Conservation (phyloP, 2,888 invertebrate genomes). For the Caenorhabditis macrosperma region DNA sequence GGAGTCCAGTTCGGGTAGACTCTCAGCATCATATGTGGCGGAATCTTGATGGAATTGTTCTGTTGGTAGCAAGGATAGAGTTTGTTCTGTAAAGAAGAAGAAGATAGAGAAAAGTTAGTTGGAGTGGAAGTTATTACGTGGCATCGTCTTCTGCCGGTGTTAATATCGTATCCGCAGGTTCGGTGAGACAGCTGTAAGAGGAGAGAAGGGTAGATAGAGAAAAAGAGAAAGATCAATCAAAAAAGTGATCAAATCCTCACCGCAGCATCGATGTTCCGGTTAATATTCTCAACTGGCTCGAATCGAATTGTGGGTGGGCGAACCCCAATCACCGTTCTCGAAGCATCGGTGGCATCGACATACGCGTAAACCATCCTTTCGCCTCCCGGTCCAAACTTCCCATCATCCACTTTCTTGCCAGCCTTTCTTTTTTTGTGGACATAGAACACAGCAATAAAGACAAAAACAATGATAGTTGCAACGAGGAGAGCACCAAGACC, state of each 20-base stretch:
- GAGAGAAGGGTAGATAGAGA: conserved; percentile 12
- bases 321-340: conserved; percentile 47
- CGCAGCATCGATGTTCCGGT: conserved; percentile 42
- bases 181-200: conserved; percentile 43
- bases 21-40: conserved; percentile 15
- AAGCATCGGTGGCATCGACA: conserved; percentile 51
- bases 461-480: conserved; percentile 2
- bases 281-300: conserved; percentile 26
- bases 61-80: conserved; percentile 36
- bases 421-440: conserved; percentile 23
- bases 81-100: conserved; percentile 39
- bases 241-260: conserved; percentile 16
- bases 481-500: conserved; percentile 36
- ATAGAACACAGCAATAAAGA: background rate
- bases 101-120: conserved; percentile 39
- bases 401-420: conserved; percentile 39
- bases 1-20: background rate
- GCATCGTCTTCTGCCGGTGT: conserved; percentile 25
- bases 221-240: background rate
- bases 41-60: conserved; percentile 7
- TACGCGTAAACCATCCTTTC: conserved; percentile 53
- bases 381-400: conserved; percentile 27
- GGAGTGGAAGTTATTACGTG: conserved; percentile 33
- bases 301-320: conserved; percentile 30
- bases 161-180: conserved; percentile 33